Base-by-base conservation (phyloP, 2,113 vertebrate genomes). In the Panthera uncia region DNA sequence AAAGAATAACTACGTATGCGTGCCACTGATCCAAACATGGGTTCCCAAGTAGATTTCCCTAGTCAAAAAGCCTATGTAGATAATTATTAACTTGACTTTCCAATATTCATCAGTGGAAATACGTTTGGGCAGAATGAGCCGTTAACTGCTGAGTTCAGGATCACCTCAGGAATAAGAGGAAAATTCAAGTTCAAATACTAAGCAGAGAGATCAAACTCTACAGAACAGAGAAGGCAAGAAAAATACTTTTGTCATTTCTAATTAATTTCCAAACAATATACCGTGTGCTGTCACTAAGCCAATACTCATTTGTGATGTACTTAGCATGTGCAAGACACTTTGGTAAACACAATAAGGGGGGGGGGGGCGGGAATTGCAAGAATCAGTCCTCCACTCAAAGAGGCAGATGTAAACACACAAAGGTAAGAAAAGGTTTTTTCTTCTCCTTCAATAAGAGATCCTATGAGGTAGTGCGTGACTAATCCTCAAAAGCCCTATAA, bases 161-260 rank as follows among this genome's bases (percentile, higher is more conserved):
- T 65, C 78, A 96, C 61, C 73, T 65, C 19, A 69, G 27, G 55
- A 95, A 92, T 81, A 97, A 95, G 23, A 85, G 25, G 52, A 91
- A 95, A 97, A 78, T 38, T 89, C 5, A 68, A 38, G 38, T 61
- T 50, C 1, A 0, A 52, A 97, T 4, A 48, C 4, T 52, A 91
- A 90, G 57, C 66, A 14, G 14, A 84, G 71, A 88, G 14, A 76
- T 5, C 65, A 68, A 95, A 95, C 3, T n/a, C n/a, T 83, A 29
- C 4, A 74, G 38, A 50, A 83, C 19, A 71, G 31, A 97, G 45
- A 94, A 89, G 5, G 19, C 36, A 85, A 95, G 14, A 84, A 38
- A 23, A 95, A 63, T 88, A 31, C n/a, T 78, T 94, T 68, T 38
- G 45, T 48, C 48, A 92, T 81, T 92, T 85, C 25, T 92, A 81